Evolutionary conservation across 2,797 vertebrate genomes (phyloP).

Genomic region (Rhinoraja longicauda): DNA sequence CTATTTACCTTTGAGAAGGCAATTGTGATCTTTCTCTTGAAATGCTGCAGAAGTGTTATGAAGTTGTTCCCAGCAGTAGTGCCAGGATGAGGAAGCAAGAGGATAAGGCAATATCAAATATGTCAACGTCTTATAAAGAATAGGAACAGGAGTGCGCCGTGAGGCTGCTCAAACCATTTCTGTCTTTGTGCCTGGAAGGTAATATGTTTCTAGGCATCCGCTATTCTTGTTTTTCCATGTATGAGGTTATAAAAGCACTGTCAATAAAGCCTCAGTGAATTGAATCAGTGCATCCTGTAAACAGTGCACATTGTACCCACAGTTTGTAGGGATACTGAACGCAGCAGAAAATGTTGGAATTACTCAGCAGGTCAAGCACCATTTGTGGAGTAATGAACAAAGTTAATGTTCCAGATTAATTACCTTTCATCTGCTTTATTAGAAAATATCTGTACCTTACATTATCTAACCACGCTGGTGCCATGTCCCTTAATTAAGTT

Average conservation of each 20-base stretch:
- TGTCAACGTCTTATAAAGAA: background rate
- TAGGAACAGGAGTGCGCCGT: no score
- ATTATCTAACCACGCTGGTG: no score
- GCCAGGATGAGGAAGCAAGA: background rate
- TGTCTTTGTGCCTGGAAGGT: background rate
- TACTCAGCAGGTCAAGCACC: no score
- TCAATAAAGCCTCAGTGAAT: background rate
- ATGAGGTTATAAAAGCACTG: background rate
- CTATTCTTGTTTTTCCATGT: background rate
- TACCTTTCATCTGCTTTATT: no score
- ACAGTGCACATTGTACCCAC: background rate
- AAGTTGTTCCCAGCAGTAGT: background rate
- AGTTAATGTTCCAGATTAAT: no score
- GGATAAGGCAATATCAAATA: background rate
- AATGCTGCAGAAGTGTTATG: background rate
- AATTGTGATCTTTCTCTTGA: background rate
- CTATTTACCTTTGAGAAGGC: background rate
- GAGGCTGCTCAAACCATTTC: no score
- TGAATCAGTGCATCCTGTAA: background rate
- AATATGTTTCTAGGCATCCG: background rate
- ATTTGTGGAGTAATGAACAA: no score
- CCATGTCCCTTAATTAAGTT: no score
- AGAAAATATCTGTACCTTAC: no score
- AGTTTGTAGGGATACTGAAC: background rate
- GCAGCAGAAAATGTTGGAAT: background rate